Base-by-base conservation (phyloP, 2,888 invertebrate genomes). In the Netelia inedita region DNA sequence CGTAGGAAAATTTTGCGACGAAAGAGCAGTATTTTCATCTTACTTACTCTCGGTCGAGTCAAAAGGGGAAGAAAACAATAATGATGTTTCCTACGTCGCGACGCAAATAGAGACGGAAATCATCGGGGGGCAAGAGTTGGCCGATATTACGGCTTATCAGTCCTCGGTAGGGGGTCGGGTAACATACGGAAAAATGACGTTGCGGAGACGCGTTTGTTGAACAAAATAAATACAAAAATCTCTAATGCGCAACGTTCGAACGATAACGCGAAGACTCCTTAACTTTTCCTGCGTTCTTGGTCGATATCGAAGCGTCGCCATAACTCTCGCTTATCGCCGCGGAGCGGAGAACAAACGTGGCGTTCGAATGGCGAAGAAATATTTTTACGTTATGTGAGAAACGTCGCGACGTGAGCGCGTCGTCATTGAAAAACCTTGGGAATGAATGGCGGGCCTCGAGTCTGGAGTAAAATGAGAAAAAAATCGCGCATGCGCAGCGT, bases 111-210 rank as follows among this genome's bases (percentile, higher is more conserved):
- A 53, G 46, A 53, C 53, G 65, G 35, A n/a, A 41, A 65, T 65
- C 16, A 63, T 75, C 74, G 63, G 63, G 21, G n/a, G 46, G 28
- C 28, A 65, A 65, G 53, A 46, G 46, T 46, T 46, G 46, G 46
- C 14, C 14, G 46, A 46, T 46, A 46, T 10, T 46, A 46, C 14
- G 46, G 14, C 14, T 66, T 80, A 80, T 80, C 80, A 66, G 19
- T 73, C 66, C 28, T 72, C 66, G 73, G 28, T 66, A 23, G 80
- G 66, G 66, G 73, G 66, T 66, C 21, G 14, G 41, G 23, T 28
- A 53, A 50, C 43, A 61, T 1, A 23, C 28, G 41, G n/a, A 14
- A 53, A 53, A 65, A 72, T n/a, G 55, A 65, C 2, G 10, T 19
- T 57, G 41, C 23, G 43, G 43, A 23, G 23, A 14, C 55, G 55